These are phyloP conservation scores for Cheilosia impressa DNA, from an alignment of 2,888 invertebrate genomes.

Conservation along the genomic window DNA sequence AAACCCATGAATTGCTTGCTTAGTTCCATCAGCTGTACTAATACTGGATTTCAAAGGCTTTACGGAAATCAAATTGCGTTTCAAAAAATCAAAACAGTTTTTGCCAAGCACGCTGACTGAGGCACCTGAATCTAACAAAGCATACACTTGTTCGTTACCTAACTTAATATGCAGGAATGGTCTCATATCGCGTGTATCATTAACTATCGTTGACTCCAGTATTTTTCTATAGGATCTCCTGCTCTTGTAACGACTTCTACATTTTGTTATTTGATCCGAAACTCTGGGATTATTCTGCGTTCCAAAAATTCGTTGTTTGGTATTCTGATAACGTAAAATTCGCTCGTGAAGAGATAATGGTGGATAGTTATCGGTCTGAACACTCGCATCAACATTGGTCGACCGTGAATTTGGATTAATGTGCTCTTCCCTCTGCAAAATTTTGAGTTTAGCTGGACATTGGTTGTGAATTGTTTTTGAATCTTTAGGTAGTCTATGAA, in stretches of 20 bases:
- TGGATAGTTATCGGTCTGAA: not conserved
- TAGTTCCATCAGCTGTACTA: slow-evolving; percentile 13
- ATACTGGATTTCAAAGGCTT: not conserved
- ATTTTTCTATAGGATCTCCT: not conserved
- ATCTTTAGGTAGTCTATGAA: slow-evolving; percentile 3
- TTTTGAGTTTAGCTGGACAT: not conserved
- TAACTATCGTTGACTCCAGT: too few species aligned
- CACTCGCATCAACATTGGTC: not conserved
- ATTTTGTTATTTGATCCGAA: not conserved
- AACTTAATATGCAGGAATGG: too few species aligned
- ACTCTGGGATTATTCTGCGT: not conserved
- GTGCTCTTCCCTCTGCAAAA: not conserved
- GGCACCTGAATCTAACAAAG: not conserved
- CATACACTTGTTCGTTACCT: too few species aligned
- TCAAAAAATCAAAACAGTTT: not conserved
- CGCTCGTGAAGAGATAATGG: not conserved
- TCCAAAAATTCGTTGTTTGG: not conserved
- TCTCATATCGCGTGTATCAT: not conserved
- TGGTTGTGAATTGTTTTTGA: not conserved
- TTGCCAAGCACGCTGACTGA: slow-evolving; percentile 14
- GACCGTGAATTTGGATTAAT: not conserved
- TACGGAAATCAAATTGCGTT: slow-evolving; percentile 3
- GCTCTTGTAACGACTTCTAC: not conserved
- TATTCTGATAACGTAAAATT: too few species aligned
- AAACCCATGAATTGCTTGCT: slow-evolving; percentile 11